Percentiles rank a stretch among this genome's conserved stretches.
Evolutionary conservation across 35 echinoderm and acorn worm genomes (phyloP).

Genomic region (Amphiura filiformis): DNA sequence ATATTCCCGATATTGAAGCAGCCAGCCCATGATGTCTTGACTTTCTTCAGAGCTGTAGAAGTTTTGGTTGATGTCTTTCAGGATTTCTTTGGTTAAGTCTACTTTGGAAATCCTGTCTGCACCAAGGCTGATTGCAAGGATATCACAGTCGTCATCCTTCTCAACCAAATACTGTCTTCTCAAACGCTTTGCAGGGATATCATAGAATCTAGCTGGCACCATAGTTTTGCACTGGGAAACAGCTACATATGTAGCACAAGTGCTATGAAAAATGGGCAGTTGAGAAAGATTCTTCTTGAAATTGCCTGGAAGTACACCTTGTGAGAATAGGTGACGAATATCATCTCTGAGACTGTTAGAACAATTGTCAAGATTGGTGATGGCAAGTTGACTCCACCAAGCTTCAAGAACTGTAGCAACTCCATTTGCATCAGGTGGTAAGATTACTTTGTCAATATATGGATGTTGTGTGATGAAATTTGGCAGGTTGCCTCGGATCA

Average conservation of each 20-base stretch:
- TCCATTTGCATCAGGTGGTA: background rate
- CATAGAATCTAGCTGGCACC: background rate
- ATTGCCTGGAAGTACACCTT: background rate
- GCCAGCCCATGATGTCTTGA: background rate
- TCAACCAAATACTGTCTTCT: background rate
- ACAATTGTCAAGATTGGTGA: background rate
- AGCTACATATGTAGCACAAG: background rate
- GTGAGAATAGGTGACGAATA: background rate
- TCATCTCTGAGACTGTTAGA: background rate
- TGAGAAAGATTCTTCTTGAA: background rate
- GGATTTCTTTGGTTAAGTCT: background rate
- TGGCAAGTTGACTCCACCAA: background rate
- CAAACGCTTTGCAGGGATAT: background rate
- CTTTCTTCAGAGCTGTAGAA: background rate
- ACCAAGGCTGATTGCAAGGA: background rate
- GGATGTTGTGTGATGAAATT: background rate
- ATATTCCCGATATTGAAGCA: background rate
- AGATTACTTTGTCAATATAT: background rate
- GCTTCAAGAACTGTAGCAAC: background rate
- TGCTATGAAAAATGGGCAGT: slow-evolving; percentile 15
- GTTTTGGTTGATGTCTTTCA: background rate
- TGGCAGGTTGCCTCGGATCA: background rate
- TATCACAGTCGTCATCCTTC: background rate
- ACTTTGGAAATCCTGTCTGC: background rate
- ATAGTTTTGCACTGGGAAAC: background rate